phyloP scores from a whole-genome alignment of 1,140 invertebrate genomes.

The Papilio polytes region DNA sequence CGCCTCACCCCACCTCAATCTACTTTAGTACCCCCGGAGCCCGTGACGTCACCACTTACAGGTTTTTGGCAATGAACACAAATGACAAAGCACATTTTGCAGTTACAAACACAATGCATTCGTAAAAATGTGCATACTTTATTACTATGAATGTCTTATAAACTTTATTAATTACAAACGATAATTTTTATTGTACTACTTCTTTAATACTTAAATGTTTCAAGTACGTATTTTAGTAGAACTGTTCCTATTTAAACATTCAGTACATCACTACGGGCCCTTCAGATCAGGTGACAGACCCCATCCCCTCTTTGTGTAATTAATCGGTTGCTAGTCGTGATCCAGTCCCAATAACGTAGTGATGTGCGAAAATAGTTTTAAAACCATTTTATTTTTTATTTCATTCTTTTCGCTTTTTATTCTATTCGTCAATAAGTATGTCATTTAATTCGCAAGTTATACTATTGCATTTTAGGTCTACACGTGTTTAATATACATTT shows the following conservation, averaged over 20 bases:
- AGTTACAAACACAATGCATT: slow-evolving; percentile 26
- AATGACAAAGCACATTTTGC: slow-evolving; percentile 48
- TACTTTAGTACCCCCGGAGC: slow-evolving; percentile 63
- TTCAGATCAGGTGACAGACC: slow-evolving; percentile 75
- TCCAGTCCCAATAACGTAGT: not conserved
- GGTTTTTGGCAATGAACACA: slow-evolving; percentile 76
- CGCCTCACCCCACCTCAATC: slow-evolving; percentile 63
- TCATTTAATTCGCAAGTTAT: not conserved
- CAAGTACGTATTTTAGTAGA: not conserved
- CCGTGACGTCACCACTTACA: slow-evolving; percentile 78
- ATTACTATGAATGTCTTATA: not conserved
- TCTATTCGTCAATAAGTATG: too few species aligned
- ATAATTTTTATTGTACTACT: not conserved
- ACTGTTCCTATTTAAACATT: not conserved
- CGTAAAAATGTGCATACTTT: slow-evolving; percentile 3
- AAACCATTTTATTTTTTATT: too few species aligned
- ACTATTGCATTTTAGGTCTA: not conserved
- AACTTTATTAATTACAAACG: not conserved
- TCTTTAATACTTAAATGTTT: not conserved
- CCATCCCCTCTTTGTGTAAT: slow-evolving; percentile 74
- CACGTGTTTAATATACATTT: not conserved
- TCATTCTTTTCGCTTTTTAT: too few species aligned
- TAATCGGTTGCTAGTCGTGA: slow-evolving; percentile 67
- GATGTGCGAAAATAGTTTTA: slow-evolving; percentile 2
- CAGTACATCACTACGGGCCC: not conserved